Evolutionary conservation across 2,113 vertebrate genomes (phyloP), one percentile per base, ranked within the genome.

Genomic region (Clarias batrachus): DNA sequence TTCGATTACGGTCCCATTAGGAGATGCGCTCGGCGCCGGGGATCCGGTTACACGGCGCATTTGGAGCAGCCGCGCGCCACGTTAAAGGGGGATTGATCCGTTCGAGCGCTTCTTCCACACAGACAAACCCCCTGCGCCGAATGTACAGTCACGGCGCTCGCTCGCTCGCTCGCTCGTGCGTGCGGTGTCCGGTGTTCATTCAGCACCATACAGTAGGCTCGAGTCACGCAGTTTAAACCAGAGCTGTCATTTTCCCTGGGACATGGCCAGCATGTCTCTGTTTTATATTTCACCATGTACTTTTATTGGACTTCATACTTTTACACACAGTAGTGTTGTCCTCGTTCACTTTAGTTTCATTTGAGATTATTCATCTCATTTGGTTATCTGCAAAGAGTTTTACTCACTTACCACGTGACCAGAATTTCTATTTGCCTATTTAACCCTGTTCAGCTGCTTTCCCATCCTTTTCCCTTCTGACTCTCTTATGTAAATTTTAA

Each of bases 1-100:
- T 87, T 89, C 68, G 70, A 84, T 89, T 89, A 85, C 54, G 30
- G 56, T 63, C n/a, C 79, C 84, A 85, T 89, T 86, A 86, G 88
- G 85, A 89, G 81, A 89, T 81, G 82, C 88, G 83, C 88, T 85
- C 82, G 71, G 27, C 59, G 78, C 82, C 66, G 79, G 30, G 86
- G 88, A 89, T 89, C 86, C 70, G 78, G 86, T 89, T 87, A 81
- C 88, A 33, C 78, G 76, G 81, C 84, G 27, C 84, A 80, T 89
- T 86, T 81, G 77, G 41, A 86, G 33, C 73, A 71, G 88, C 77
- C 82, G 82, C 77, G 70, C 66, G 13, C 33, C 68, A 81, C 57
- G 65, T 60, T 73, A 71, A 33, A 84, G 66, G 19, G 33, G 27
- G 56, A 84, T 74, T 41, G 70, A 74, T 84, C 54, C 33, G 60